These are phyloP conservation scores for Menidia beryllina DNA, from an alignment of 2,113 vertebrate species.

Conservation along the genomic window DNA sequence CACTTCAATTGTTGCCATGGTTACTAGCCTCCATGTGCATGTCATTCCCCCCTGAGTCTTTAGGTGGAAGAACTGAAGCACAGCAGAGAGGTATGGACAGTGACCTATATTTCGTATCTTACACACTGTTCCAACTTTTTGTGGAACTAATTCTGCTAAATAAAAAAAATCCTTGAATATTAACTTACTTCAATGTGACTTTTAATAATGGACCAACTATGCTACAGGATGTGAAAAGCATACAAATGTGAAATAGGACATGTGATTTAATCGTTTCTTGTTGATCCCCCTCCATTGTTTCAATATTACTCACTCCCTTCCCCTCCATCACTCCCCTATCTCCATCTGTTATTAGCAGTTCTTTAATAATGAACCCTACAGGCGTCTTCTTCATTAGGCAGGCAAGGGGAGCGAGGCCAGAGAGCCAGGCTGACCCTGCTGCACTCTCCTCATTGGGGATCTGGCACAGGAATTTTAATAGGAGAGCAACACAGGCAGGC, in stretches of 20 bases:
- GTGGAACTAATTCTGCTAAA: not conserved
- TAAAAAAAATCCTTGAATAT: not conserved
- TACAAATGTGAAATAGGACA: not conserved
- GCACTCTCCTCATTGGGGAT: slow-evolving; percentile 72
- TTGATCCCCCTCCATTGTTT: slow-evolving; percentile 12
- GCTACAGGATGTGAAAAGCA: not conserved
- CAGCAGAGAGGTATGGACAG: not conserved
- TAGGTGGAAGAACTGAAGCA: not conserved
- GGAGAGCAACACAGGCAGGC: slow-evolving; percentile 70
- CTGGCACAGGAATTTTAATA: slow-evolving; percentile 81
- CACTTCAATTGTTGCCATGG: not conserved
- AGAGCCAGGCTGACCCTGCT: slow-evolving; percentile 71
- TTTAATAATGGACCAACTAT: not conserved
- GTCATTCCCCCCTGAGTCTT: not conserved
- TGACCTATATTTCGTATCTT: not conserved
- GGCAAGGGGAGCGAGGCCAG: slow-evolving; percentile 69
- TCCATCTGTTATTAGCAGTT: slow-evolving; percentile 71
- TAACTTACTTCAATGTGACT: not conserved
- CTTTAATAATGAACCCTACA: slow-evolving; percentile 81
- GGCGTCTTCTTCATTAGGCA: slow-evolving; percentile 77
- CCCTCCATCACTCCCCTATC: slow-evolving; percentile 46
- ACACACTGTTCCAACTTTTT: not conserved
- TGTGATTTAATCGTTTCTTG: slow-evolving; percentile 16
- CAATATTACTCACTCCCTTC: slow-evolving; percentile 28
- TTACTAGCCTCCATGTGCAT: not conserved